These are phyloP conservation scores for Sprattus sprattus DNA, from an alignment of 2,113 vertebrate genomes.

Conservation along the genomic window DNA sequence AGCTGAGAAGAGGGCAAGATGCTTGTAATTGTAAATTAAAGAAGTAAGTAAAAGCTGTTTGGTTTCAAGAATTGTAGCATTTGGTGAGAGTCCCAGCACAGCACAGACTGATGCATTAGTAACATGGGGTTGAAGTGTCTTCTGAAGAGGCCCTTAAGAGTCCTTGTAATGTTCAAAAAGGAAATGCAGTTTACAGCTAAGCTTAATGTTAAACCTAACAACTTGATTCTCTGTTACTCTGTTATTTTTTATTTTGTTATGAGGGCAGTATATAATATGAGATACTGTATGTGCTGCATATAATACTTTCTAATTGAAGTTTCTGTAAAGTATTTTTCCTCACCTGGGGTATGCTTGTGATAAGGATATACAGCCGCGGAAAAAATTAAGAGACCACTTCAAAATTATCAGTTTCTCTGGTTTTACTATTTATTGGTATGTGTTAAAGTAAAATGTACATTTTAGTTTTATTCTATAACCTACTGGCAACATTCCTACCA, in stretches of 20 bases:
- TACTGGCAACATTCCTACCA: too few relatives aligned
- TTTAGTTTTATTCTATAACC: too few relatives aligned
- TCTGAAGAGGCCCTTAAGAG: neutral
- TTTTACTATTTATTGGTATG: too few relatives aligned
- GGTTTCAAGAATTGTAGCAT: neutral
- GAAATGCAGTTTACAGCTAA: neutral
- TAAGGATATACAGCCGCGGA: too few relatives aligned
- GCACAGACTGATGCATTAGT: neutral
- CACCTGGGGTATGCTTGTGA: too few relatives aligned
- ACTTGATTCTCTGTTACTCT: neutral
- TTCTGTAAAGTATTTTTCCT: too few relatives aligned
- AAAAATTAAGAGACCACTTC: too few relatives aligned
- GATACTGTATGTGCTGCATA: too few relatives aligned
- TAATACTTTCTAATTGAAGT: too few relatives aligned
- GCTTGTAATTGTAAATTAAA: neutral
- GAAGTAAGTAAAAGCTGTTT: neutral
- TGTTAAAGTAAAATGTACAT: too few relatives aligned
- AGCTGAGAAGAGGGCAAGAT: neutral
- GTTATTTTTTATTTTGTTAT: neutral
- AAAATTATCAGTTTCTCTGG: too few relatives aligned
- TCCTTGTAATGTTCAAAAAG: neutral
- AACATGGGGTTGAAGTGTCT: neutral
- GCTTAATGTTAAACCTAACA: neutral
- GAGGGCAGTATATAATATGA: too few relatives aligned
- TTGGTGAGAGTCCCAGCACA: neutral